These are phyloP conservation scores for Spongilla lacustris DNA, from an alignment of 37 sponge, comb jelly and placozoan species.

Conservation along the genomic window DNA sequence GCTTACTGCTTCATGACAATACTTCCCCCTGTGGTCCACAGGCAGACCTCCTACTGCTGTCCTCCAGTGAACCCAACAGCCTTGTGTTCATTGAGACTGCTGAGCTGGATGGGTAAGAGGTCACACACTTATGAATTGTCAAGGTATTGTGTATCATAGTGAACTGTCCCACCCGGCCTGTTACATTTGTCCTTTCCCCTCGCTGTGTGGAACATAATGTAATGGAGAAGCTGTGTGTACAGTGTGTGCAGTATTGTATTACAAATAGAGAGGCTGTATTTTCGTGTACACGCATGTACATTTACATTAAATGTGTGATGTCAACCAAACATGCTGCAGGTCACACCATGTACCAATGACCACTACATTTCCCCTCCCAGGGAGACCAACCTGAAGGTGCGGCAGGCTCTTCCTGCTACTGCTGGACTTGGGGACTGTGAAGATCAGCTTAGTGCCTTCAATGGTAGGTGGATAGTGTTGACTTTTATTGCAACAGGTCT, in stretches of 20 bases:
- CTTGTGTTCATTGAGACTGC: slow-evolving; percentile 96
- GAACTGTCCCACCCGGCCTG: too few relatives aligned
- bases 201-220: not conserved
- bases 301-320: too few relatives aligned
- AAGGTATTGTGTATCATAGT: too few relatives aligned
- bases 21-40: slow-evolving; percentile 10
- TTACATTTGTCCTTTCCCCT: not conserved
- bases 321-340: too few relatives aligned
- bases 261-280: too few relatives aligned
- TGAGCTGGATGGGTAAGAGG: slow-evolving; percentile 94
- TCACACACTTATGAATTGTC: too few relatives aligned
- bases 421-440: slow-evolving; percentile 54
- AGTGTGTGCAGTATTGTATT: not conserved
- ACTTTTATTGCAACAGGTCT: too few relatives aligned
- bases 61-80: slow-evolving; percentile 90
- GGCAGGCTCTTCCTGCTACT: slow-evolving; percentile 84
- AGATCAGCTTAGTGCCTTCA: slow-evolving; percentile 62
- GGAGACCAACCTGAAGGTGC: slow-evolving; percentile 96
- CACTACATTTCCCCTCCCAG: slow-evolving; percentile 32
- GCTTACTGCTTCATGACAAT: not conserved
- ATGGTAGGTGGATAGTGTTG: slow-evolving; percentile 72
- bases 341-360: not conserved
- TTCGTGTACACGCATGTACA: slow-evolving; percentile 16
- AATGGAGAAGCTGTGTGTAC: not conserved
- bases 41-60: slow-evolving; percentile 91